These are phyloP conservation scores for Mirza zaza DNA, from an alignment of 2,113 vertebrate genomes.

Conservation along the genomic window DNA sequence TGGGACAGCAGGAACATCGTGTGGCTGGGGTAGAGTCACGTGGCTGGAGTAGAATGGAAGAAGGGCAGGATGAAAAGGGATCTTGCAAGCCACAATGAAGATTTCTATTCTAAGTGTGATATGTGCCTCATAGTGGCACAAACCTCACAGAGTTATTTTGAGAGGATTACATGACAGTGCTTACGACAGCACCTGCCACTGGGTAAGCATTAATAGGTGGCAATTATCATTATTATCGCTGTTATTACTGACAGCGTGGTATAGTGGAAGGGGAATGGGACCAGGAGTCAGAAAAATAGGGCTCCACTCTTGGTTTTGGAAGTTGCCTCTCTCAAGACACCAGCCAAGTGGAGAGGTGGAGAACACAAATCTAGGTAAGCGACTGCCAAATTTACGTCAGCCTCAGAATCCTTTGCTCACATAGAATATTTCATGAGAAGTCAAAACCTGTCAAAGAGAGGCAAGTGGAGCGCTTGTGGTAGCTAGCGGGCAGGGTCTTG, in stretches of 20 bases:
- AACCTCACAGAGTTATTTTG: neutral
- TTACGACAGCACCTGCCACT: neutral
- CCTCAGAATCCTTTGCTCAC: neutral
- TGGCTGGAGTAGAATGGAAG: neutral
- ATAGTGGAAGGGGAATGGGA: neutral
- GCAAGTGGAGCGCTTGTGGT: too few species aligned
- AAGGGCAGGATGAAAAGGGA: neutral
- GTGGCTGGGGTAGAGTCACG: too few species aligned
- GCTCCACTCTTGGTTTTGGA: neutral
- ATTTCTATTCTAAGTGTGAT: neutral
- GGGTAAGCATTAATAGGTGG: neutral
- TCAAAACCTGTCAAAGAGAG: neutral
- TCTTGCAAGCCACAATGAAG: neutral
- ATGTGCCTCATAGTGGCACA: neutral
- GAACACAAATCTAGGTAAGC: neutral
- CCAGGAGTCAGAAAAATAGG: neutral
- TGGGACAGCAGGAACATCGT: fast-evolving
- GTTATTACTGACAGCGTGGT: neutral
- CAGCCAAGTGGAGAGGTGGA: neutral
- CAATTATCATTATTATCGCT: neutral
- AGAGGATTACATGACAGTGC: neutral
- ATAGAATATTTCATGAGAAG: neutral
- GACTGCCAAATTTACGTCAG: neutral
- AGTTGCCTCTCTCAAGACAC: neutral
- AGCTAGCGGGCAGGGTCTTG: neutral